Evolutionary conservation across 2,113 vertebrate genomes (phyloP).

Genomic region (Triplophysa tibetana): DNA sequence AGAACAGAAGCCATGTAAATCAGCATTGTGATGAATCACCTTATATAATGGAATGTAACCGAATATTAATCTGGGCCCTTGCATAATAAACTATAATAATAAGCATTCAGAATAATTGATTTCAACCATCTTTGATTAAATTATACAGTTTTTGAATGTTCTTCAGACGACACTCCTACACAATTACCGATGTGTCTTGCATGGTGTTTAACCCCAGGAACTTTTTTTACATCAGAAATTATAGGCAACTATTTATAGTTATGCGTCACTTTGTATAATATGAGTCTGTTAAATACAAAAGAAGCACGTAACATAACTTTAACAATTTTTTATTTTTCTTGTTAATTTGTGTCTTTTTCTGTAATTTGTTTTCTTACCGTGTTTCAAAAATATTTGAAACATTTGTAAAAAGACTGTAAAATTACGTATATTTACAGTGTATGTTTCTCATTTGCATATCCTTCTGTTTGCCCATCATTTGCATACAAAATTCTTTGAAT

Average conservation of each 20-base stretch:
- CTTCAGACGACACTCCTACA: background rate
- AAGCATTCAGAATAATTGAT: background rate
- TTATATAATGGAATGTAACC: conserved; percentile 11
- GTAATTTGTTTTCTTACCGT: too few species aligned
- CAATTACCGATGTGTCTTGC: background rate
- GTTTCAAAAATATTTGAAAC: too few species aligned
- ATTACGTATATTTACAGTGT: too few species aligned
- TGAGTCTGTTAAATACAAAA: background rate
- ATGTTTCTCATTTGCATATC: background rate
- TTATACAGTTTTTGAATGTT: background rate
- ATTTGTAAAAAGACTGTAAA: too few species aligned
- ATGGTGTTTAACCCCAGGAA: background rate
- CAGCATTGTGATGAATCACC: background rate
- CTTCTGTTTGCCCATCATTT: background rate
- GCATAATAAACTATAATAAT: background rate
- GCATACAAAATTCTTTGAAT: background rate
- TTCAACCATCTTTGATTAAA: conserved; percentile 3
- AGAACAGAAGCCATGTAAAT: background rate
- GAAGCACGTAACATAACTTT: background rate
- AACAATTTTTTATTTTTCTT: background rate
- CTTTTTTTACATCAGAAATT: background rate
- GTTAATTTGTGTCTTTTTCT: too few species aligned
- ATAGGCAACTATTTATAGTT: conserved; percentile 7
- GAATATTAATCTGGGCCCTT: background rate
- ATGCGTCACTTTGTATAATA: background rate